Evolutionary conservation across 2,888 invertebrate species (phyloP), one percentile per base, ranked within the genome.

Genomic region (Phalera bucephala): DNA sequence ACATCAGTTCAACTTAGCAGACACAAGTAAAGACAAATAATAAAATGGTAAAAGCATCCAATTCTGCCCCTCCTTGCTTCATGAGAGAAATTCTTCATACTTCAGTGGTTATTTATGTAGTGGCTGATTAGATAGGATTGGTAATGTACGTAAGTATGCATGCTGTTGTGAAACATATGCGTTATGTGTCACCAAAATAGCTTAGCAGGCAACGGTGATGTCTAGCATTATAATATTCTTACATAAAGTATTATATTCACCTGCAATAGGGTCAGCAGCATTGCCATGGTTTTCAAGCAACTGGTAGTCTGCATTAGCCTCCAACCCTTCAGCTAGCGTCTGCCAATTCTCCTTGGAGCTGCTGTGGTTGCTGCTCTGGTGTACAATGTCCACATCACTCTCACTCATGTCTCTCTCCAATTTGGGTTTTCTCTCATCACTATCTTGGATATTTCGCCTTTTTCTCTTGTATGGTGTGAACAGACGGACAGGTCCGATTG

Each of bases 401-500:
- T 93, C 93, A 27, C 92, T 93, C 2, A 91, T 78, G 10, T 85
- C 83, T 32, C 67, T 54, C 33, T 80, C 79, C 1, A 83, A 66
- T 66, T 91, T 92, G 6, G 73, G 35, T 37, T 73, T 86, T 41
- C 78, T 83, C 7, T 79, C 88, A 52, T 82, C 81, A 3, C 59
- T 62, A 36, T 92, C 92, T 10, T 66, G 64, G 29, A 63, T 50
- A 66, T 76, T 72, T 65, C 95, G 92, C 81, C 95, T 93, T 77
- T 95, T 93, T 50, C 97, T 91, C 77, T 97, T 97, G 74, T 98
- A 98, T 0, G 98, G 98, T 33, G 96, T 97, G 77, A 97, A 98
- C 11, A 98, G 87, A 53, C 98, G 92, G 11, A 98, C 94, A 2
- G 98, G 98, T 1, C 98, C 98, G 67, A 96, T 95, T 72, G 97